Conservation (phyloP, 1,140 invertebrate species). For the Cepaea nemoralis region DNA sequence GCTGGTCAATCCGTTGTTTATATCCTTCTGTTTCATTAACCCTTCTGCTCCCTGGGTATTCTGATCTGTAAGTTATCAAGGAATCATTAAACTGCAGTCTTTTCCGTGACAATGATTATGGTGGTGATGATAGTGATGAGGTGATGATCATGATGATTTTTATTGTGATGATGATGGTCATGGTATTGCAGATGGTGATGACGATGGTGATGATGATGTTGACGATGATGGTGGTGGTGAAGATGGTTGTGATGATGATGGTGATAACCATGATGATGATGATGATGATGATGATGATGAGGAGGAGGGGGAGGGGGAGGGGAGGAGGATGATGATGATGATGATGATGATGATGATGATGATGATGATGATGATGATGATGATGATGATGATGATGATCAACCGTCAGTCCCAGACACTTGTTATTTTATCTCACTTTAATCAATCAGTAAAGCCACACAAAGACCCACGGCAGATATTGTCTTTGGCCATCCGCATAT, state of each 20-base stretch:
- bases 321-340: not conserved
- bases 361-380: constrained; percentile 56
- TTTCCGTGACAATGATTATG: not conserved
- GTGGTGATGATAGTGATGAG: not conserved
- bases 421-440: no score
- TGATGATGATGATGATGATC: constrained; percentile 52
- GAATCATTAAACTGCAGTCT: no score
- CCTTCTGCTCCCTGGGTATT: no score
- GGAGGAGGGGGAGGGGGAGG: not conserved
- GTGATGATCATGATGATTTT: not conserved
- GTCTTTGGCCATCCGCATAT: no score
- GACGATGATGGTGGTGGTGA: not conserved
- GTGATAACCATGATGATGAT: not conserved
- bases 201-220: not conserved
- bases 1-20: no score
- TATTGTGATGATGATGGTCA: not conserved
- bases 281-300: not conserved
- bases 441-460: no score
- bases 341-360: constrained; percentile 36
- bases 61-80: no score
- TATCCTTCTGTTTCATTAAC: no score
- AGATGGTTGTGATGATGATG: not conserved
- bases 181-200: not conserved
- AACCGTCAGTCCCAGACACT: constrained; percentile 12
- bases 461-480: no score